phyloP scores from a whole-genome alignment of 2,113 vertebrate genomes.

The Circaetus gallicus region DNA sequence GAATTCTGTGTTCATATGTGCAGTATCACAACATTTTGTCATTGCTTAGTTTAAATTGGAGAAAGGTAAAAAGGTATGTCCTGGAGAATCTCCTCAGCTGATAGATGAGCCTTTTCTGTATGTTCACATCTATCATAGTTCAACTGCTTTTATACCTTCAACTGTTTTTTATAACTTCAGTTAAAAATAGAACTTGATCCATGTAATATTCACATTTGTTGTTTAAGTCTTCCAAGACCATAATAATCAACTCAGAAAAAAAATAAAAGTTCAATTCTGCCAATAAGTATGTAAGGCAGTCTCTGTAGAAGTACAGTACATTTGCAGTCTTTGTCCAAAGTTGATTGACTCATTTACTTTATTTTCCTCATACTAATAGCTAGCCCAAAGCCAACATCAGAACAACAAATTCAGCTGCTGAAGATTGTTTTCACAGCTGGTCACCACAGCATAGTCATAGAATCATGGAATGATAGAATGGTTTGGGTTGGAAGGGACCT shows the following conservation, averaged over 20 bases:
- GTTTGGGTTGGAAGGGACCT: background rate
- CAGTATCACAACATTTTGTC: background rate
- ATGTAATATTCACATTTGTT: background rate
- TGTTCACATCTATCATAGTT: background rate
- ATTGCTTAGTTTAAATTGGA: background rate
- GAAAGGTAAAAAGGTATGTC: background rate
- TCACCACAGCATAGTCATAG: background rate
- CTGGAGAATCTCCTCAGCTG: background rate
- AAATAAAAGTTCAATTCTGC: background rate
- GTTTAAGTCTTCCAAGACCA: background rate
- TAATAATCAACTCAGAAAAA: background rate
- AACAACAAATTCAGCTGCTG: background rate
- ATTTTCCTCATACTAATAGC: background rate
- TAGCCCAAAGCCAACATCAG: background rate
- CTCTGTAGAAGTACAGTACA: background rate
- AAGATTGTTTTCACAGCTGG: background rate
- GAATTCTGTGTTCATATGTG: background rate
- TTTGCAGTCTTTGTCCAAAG: background rate
- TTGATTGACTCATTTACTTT: background rate
- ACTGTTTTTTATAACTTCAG: background rate
- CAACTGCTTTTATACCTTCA: background rate
- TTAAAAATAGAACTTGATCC: background rate
- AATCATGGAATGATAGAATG: background rate
- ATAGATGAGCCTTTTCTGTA: background rate
- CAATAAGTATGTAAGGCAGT: background rate